Conservation (phyloP, 2,888 invertebrate species). For the Blastobasis lacticolella region DNA sequence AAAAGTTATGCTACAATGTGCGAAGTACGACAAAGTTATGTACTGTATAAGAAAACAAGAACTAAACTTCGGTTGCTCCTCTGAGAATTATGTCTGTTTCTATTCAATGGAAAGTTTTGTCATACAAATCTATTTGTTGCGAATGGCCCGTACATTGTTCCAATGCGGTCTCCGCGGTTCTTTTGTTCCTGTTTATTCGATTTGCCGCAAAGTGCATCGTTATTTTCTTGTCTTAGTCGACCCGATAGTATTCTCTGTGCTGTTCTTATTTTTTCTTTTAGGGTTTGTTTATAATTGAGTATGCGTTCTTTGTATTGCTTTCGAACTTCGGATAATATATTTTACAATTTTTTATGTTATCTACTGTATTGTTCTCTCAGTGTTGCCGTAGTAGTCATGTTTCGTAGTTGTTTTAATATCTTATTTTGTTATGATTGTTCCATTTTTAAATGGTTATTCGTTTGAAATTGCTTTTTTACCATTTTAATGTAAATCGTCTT, state of each 20-base stretch:
- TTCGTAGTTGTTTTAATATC: no score
- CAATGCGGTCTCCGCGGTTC: background rate
- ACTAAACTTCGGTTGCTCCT: constrained; percentile 4
- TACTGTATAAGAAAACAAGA: background rate
- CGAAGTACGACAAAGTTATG: constrained; percentile 1
- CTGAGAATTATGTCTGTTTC: constrained; percentile 4
- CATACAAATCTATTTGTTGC: constrained; percentile 9
- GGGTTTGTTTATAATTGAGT: no score
- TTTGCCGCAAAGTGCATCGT: background rate
- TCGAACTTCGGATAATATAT: no score
- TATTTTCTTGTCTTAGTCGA: background rate
- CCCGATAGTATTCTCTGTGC: background rate
- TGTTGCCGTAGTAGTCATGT: no score
- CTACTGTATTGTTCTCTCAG: no score
- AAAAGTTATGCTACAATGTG: constrained; percentile 3
- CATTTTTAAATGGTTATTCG: no score
- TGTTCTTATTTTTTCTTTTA: no score
- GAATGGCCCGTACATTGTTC: background rate
- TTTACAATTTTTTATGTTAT: no score
- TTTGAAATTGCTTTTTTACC: no score
- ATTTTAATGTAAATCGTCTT: no score
- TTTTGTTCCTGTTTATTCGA: background rate
- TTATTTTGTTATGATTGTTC: no score
- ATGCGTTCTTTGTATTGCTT: no score
- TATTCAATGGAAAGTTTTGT: constrained; percentile 9